Evolutionary conservation across 2,797 vertebrate genomes (phyloP).

Genomic region (Scarus forsteni): DNA sequence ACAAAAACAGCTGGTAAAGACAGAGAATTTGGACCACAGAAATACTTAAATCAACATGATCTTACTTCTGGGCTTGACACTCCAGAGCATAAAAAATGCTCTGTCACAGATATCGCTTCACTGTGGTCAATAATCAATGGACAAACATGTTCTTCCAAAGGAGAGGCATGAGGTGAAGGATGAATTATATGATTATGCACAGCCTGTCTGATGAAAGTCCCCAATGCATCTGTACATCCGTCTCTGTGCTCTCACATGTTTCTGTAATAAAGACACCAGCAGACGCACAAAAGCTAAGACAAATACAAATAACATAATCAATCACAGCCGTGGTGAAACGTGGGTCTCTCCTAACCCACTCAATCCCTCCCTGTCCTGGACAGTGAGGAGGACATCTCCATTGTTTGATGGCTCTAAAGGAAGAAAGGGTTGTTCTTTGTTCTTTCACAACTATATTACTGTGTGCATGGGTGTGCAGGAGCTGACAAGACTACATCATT

Average conservation of each 20-base stretch:
- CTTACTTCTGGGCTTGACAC: too few species aligned
- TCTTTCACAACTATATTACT: conserved; percentile 64
- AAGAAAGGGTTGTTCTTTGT: conserved; percentile 68
- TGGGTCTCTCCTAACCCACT: conserved; percentile 39
- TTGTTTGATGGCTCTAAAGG: conserved; percentile 66
- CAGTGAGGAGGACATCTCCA: conserved; percentile 63
- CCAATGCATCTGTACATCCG: not conserved
- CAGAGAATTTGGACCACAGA: too few species aligned
- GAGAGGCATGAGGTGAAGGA: conserved; percentile 5
- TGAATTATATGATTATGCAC: conserved; percentile 12
- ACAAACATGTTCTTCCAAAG: conserved; percentile 11
- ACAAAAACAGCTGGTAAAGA: too few species aligned
- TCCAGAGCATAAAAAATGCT: not conserved
- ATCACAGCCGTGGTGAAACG: conserved; percentile 48
- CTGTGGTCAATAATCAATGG: conserved; percentile 21
- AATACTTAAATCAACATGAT: too few species aligned
- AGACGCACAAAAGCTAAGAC: conserved; percentile 14
- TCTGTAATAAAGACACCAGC: conserved; percentile 14
- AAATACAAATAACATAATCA: conserved; percentile 51
- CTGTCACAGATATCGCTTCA: not conserved
- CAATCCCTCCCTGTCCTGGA: conserved; percentile 46
- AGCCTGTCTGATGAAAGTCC: not conserved
- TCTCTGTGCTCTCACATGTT: conserved; percentile 30
- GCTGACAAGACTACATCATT: conserved; percentile 61
- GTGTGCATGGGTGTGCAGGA: conserved; percentile 33